These are phyloP conservation scores for Pycnomerus fuliginosus DNA, from an alignment of 2,888 invertebrate species.

Conservation along the genomic window DNA sequence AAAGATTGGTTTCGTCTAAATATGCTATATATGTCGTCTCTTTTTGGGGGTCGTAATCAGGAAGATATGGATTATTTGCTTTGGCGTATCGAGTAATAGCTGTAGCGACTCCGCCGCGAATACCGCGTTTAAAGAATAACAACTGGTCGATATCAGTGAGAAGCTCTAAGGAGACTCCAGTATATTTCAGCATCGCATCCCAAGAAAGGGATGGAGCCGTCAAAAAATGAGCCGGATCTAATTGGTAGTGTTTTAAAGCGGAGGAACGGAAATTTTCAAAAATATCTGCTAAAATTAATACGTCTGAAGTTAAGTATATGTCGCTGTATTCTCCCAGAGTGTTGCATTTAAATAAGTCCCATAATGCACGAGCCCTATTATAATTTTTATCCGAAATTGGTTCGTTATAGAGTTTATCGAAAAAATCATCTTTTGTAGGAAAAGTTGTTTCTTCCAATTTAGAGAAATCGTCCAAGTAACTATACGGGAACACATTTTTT, in stretches of 20 bases:
- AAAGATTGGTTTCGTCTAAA: slow-evolving; percentile 40
- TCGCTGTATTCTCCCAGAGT: slow-evolving; percentile 12
- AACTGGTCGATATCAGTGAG: slow-evolving; percentile 44
- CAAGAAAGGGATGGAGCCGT: slow-evolving; percentile 31
- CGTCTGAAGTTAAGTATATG: slow-evolving; percentile 16
- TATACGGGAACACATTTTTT: too few relatives aligned
- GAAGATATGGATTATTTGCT: slow-evolving; percentile 45
- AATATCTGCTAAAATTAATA: slow-evolving; percentile 13
- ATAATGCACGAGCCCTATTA: slow-evolving; percentile 35
- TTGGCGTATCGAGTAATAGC: slow-evolving; percentile 35
- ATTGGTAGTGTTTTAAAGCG: slow-evolving; percentile 26
- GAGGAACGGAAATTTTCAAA: slow-evolving; percentile 13
- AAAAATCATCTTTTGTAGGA: slow-evolving; percentile 28
- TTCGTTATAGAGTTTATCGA: slow-evolving; percentile 22
- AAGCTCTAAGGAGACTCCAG: slow-evolving; percentile 38
- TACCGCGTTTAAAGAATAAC: slow-evolving; percentile 37
- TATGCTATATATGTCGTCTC: slow-evolving; percentile 34
- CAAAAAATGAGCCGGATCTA: slow-evolving; percentile 46
- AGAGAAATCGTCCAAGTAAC: background rate
- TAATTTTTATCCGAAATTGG: slow-evolving; percentile 32
- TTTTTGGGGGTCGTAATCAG: slow-evolving; percentile 32
- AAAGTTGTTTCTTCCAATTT: slow-evolving; percentile 25
- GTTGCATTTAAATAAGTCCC: slow-evolving; percentile 32
- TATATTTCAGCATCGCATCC: slow-evolving; percentile 32
- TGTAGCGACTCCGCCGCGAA: slow-evolving; percentile 40